phyloP scores from a whole-genome alignment of 2,888 invertebrate genomes.

The Cantharis rufa region DNA sequence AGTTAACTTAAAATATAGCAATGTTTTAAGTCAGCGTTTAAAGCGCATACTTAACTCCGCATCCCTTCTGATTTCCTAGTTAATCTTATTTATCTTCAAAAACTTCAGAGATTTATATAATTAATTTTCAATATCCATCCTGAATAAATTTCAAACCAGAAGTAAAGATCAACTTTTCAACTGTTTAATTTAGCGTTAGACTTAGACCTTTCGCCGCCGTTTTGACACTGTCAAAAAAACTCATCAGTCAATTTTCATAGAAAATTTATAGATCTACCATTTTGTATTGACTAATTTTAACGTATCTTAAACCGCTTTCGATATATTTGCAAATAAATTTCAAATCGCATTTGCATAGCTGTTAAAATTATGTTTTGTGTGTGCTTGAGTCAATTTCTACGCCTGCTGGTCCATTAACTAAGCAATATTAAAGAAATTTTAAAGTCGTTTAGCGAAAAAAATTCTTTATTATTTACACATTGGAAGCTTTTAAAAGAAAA shows the following conservation, averaged over 20 bases:
- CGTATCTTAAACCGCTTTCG: background rate
- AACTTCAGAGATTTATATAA: too few relatives aligned
- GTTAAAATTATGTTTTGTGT: background rate
- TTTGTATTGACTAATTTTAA: background rate
- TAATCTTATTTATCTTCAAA: too few relatives aligned
- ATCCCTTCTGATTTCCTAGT: too few relatives aligned
- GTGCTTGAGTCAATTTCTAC: background rate
- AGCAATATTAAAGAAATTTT: background rate
- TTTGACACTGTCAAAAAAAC: background rate
- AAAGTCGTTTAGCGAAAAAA: background rate
- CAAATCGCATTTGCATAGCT: background rate
- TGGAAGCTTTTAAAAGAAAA: background rate
- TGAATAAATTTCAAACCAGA: too few relatives aligned
- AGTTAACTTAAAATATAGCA: too few relatives aligned
- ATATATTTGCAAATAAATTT: background rate
- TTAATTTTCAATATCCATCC: too few relatives aligned
- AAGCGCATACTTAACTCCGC: too few relatives aligned
- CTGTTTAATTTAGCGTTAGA: too few relatives aligned
- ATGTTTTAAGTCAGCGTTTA: too few relatives aligned
- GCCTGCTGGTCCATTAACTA: background rate
- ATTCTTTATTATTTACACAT: background rate
- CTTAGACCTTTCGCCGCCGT: too few relatives aligned
- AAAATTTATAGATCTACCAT: background rate
- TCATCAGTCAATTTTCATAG: background rate
- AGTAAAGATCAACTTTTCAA: too few relatives aligned